These are phyloP conservation scores for Brienomyrus longianalis DNA, from an alignment of 2,113 vertebrate species.

Conservation along the genomic window DNA sequence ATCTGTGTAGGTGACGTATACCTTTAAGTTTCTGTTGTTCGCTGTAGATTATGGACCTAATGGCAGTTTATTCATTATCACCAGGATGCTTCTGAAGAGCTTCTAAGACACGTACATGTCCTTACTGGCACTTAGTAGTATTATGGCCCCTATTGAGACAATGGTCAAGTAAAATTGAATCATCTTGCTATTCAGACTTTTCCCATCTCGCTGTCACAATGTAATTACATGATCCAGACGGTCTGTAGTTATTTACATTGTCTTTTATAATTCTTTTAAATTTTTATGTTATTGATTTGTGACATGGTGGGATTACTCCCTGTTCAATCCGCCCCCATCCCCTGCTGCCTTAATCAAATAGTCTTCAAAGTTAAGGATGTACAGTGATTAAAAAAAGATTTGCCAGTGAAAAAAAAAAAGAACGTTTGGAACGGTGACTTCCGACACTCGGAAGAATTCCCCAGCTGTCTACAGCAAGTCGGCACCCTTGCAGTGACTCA, in stretches of 20 bases:
- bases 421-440: too few relatives aligned
- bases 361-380: not conserved
- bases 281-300: not conserved
- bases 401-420: not conserved
- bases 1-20: not conserved
- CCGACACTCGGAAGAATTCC: not conserved
- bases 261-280: not conserved
- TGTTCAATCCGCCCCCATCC: not conserved
- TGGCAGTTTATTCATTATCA: not conserved
- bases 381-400: not conserved
- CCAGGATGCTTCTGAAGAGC: not conserved
- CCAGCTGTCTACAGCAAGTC: not conserved
- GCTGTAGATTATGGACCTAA: not conserved
- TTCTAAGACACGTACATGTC: not conserved
- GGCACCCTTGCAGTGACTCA: not conserved
- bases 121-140: not conserved
- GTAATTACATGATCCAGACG: not conserved
- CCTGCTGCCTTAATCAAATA: not conserved
- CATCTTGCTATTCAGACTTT: not conserved
- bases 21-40: not conserved
- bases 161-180: not conserved
- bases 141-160: not conserved
- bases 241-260: not conserved
- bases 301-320: not conserved
- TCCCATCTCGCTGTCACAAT: not conserved